Conservation (phyloP, 2,888 invertebrate species). For the Rotaria sp. region DNA sequence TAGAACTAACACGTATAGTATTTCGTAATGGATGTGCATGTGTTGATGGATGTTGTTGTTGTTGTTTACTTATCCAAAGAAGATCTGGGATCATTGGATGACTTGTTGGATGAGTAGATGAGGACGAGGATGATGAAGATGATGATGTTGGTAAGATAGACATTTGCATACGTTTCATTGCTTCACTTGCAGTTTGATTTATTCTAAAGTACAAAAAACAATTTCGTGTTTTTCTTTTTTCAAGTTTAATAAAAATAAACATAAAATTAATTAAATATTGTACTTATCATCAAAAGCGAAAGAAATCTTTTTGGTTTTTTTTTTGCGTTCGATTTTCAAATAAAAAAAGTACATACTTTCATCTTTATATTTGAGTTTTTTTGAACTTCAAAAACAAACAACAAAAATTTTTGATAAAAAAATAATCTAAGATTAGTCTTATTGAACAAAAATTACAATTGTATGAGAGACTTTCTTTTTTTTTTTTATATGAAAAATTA, state of each 20-base stretch:
- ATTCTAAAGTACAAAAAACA: background rate
- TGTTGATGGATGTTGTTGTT: background rate
- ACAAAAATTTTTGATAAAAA: too few species aligned
- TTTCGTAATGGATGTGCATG: background rate
- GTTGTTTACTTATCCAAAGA: conserved; percentile 1
- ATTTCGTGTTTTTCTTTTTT: background rate
- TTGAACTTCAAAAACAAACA: too few species aligned
- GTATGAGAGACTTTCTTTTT: too few species aligned
- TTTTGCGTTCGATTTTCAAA: too few species aligned
- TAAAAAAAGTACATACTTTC: too few species aligned
- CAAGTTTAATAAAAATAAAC: background rate
- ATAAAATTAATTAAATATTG: too few species aligned
- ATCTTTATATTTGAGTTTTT: too few species aligned
- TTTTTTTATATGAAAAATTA: too few species aligned
- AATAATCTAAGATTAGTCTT: too few species aligned
- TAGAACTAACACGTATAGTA: background rate
- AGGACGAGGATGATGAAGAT: background rate
- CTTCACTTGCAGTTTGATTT: background rate
- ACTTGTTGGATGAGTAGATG: background rate
- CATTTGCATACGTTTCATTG: background rate
- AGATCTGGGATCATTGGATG: background rate
- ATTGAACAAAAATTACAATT: too few species aligned
- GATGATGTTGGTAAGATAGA: background rate
- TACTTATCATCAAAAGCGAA: too few species aligned
- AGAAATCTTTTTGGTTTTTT: too few species aligned